Evolutionary conservation across 2,113 vertebrate species (phyloP), one percentile per base, ranked within the genome.

Genomic region (Eptesicus fuscus): DNA sequence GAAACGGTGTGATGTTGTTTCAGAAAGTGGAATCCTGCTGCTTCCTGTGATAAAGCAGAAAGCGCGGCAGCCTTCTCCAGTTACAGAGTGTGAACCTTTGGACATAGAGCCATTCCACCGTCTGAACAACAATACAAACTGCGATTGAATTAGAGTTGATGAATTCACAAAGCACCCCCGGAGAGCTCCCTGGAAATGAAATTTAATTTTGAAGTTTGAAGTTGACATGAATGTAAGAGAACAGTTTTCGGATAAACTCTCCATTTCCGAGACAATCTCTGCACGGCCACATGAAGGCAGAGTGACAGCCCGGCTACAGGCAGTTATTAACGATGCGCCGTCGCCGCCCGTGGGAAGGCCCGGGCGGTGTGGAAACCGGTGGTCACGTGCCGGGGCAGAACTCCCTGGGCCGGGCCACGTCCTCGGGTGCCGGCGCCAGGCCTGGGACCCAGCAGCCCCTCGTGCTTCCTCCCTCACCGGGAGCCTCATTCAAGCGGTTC

Each of bases 141-240:
- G 49, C 28, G 59, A 88, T 37, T 37, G 69, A 88, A 80, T 83
- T 85, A 37, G 3, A 63, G 42, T 10, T 93, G 35, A 86, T 56
- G 14, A 82, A 87, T 80, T 83, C 73, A 84, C 25, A 56, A 76
- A 70, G 76, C 20, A 23, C 14, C 53, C 56, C 14, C 40, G 61
- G 5, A 42, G 63, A 87, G 28, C 47, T 65, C 63, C 53, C 65
- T 85, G 78, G 63, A 88, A 94, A 77, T 89, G 79, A 94, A 83
- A 89, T 80, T 78, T 92, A 79, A 92, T 91, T 91, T 91, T 71
- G 70, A 90, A 89, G 61, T 71, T 70, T 85, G 37, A 95, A 40
- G 56, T 5, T n/a, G 78, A 44, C 88, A 85, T 49, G 71, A 32
- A 74, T 25, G 17, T 51, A 93, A 89, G 90, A 53, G 22, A 61